phyloP scores from a whole-genome alignment of 1,140 invertebrate species.

The Chionoecetes opilio region DNA sequence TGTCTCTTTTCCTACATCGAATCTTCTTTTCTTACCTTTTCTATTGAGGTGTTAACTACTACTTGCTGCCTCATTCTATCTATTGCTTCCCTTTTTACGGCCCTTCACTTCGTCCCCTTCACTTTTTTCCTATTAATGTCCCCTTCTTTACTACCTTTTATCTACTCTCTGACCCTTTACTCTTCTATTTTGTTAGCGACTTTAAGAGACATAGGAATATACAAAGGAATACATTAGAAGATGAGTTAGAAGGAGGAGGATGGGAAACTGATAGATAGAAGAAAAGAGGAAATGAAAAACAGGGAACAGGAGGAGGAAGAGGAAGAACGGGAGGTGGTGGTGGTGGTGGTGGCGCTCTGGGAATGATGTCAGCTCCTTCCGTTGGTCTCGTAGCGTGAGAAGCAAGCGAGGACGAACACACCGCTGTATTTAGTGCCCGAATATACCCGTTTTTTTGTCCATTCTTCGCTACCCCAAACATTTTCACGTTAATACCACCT shows the following conservation, averaged over 20 bases:
- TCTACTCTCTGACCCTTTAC: background rate
- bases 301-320: background rate
- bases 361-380: conserved; percentile 27
- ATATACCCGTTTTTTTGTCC: background rate
- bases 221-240: no score
- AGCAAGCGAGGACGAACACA: background rate
- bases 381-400: background rate
- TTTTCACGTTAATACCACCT: no score
- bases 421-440: background rate
- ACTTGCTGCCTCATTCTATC: background rate
- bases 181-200: background rate
- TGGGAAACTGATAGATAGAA: no score
- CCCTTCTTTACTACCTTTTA: background rate
- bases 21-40: background rate
- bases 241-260: no score
- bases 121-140: background rate
- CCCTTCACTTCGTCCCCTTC: background rate
- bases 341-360: background rate
- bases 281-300: no score
- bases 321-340: background rate
- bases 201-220: no score
- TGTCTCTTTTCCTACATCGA: background rate
- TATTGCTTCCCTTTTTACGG: background rate
- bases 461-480: no score
- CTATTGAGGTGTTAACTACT: background rate